Conservation (phyloP, 2,888 invertebrate genomes). For the Agrotis ipsilon region DNA sequence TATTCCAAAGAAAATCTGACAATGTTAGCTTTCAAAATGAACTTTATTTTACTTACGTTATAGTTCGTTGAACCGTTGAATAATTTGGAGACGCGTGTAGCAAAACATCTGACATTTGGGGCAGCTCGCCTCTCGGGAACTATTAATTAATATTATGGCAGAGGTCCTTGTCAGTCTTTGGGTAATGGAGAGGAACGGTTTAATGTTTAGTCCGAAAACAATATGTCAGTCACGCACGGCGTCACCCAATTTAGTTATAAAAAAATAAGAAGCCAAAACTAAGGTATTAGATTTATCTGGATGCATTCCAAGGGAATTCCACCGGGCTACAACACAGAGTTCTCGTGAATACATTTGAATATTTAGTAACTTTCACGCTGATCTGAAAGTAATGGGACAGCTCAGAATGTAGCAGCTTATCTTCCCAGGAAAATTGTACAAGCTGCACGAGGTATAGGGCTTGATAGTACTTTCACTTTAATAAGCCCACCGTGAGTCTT, state of each 20-base stretch:
- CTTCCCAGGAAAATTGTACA: conserved; percentile 14
- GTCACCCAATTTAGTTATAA: conserved; percentile 17
- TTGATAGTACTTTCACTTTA: conserved; percentile 10
- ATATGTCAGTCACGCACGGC: conserved; percentile 34
- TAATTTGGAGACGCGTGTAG: conserved; percentile 55
- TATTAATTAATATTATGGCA: conserved; percentile 59
- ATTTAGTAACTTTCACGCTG: conserved; percentile 40
- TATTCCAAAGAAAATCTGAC: conserved; percentile 21
- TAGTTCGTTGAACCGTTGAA: conserved; percentile 58
- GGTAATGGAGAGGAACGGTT: conserved; percentile 48
- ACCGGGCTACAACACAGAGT: conserved; percentile 10
- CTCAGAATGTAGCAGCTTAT: conserved; percentile 15
- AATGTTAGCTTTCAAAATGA: conserved; percentile 40
- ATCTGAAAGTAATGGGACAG: conserved; percentile 40
- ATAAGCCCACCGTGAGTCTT: conserved; percentile 1
- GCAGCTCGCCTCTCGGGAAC: conserved; percentile 51
- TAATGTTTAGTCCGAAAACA: conserved; percentile 39
- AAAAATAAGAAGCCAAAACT: conserved; percentile 2
- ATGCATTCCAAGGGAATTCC: conserved; percentile 36
- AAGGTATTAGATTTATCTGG: conserved; percentile 24
- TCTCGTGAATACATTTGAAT: conserved; percentile 50
- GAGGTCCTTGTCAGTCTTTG: conserved; percentile 42
- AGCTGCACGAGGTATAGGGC: not conserved
- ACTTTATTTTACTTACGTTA: conserved; percentile 36
- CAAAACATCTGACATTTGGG: conserved; percentile 61